Evolutionary conservation across 1,140 invertebrate genomes (phyloP), one percentile per base, ranked within the genome.

Genomic region (Galleria mellonella): DNA sequence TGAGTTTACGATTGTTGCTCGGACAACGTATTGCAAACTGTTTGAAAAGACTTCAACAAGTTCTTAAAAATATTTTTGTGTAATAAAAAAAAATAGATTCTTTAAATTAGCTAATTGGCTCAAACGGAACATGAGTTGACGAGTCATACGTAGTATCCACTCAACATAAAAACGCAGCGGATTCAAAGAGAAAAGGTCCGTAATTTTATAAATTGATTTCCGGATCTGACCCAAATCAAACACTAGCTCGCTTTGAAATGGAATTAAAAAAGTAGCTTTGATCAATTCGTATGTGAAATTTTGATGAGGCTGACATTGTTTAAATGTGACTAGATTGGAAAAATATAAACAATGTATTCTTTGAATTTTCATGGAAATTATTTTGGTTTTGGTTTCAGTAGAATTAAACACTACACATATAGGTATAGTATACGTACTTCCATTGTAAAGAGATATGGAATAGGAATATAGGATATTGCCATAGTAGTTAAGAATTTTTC

Each of bases 1-100:
- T 65, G n/a, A 67, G 70, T 81, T 81, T 81, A 81, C 68, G 70
- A 72, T 68, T 67, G 62, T 41, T 59, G 53, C 37, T 55, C 55
- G 43, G 66, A 62, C 54, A 59, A 61, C 43, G 58, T 49, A 65
- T 60, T 60, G 45, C 42, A 53, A 53, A 51, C 52, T 47, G 46
- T 51, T 35, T 45, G 51, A 37, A 42, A 45, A 39, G 47, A 43
- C 38, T 39, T n/a, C n/a, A 4, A 10, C 13, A 14, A 35, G 13
- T 7, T 29, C 40, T 46, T 31, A 15, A 45, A 27, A 30, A 40
- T n/a, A n/a, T n/a, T n/a, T n/a, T n/a, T n/a, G n/a, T n/a, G n/a
- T n/a, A n/a, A n/a, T n/a, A n/a, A n/a, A n/a, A n/a, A n/a, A n/a
- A n/a, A n/a, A n/a, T n/a, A n/a, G 28, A 29, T 29, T 9, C 4